These are phyloP conservation scores for Drosophila nannoptera DNA, from an alignment of 1,140 invertebrate species.

Conservation along the genomic window DNA sequence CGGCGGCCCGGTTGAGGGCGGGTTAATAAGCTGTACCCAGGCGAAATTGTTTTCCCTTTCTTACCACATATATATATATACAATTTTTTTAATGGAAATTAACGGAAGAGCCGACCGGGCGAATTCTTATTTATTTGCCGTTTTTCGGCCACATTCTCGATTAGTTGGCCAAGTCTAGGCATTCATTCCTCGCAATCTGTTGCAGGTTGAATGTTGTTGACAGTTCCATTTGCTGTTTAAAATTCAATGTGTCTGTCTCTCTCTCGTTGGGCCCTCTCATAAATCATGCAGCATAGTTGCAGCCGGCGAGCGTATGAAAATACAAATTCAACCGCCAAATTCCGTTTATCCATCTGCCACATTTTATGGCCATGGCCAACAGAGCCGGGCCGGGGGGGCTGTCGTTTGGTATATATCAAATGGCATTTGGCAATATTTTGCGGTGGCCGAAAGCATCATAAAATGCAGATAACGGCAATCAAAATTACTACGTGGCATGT, in stretches of 20 bases:
- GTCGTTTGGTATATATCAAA: slow-evolving; percentile 60
- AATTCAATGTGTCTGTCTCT: slow-evolving; percentile 3
- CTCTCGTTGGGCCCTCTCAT: slow-evolving; percentile 26
- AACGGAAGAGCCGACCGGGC: no score
- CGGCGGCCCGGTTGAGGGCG: neutral
- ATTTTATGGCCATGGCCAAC: slow-evolving; percentile 59
- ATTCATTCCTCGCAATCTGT: no score
- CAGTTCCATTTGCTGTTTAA: slow-evolving; percentile 44
- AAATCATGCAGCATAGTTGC: slow-evolving; percentile 44
- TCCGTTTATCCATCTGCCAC: slow-evolving; percentile 49
- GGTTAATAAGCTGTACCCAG: slow-evolving; percentile 22
- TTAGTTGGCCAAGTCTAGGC: no score
- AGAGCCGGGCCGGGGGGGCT: no score
- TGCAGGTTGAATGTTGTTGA: slow-evolving; percentile 25
- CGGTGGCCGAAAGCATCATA: slow-evolving; percentile 65
- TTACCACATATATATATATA: no score
- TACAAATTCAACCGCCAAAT: slow-evolving; percentile 45
- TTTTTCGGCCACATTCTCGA: no score
- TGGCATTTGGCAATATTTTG: slow-evolving; percentile 63
- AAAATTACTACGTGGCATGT: slow-evolving; percentile 49
- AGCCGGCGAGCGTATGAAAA: slow-evolving; percentile 8
- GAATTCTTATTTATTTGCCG: no score
- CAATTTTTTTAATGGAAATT: neutral
- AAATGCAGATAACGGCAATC: slow-evolving; percentile 75
- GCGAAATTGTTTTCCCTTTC: slow-evolving; percentile 13